Percentiles rank a stretch among this genome's conserved stretches.
These are phyloP conservation scores for Anaspis maculata DNA, from an alignment of 2,888 invertebrate genomes.

Conservation along the genomic window DNA sequence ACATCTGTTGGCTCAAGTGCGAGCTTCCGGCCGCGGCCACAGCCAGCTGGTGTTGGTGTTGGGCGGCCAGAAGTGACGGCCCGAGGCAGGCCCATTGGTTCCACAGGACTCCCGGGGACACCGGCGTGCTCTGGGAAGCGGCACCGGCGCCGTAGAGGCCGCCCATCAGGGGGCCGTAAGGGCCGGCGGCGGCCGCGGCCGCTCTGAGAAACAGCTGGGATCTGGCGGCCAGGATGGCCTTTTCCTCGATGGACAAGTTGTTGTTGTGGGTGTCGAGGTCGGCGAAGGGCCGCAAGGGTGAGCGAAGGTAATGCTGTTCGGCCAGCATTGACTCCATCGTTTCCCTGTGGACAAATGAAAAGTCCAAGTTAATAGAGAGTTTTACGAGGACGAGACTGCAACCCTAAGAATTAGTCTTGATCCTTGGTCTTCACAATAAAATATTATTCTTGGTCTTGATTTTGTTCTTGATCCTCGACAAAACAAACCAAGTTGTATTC, in stretches of 20 bases:
- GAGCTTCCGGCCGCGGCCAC: constrained; percentile 45
- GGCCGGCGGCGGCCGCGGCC: constrained; percentile 55
- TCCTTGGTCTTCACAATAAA: too few relatives aligned
- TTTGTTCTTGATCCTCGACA: too few relatives aligned
- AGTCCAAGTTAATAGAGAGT: too few relatives aligned
- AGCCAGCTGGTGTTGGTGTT: constrained; percentile 54
- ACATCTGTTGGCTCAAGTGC: constrained; percentile 44
- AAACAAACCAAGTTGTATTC: too few relatives aligned
- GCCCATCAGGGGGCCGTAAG: constrained; percentile 49
- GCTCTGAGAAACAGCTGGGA: constrained; percentile 67
- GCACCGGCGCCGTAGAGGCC: constrained; percentile 45
- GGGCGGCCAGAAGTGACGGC: constrained; percentile 51
- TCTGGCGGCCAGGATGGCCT: constrained; percentile 66
- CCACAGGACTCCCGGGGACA: constrained; percentile 52
- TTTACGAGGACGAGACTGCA: too few relatives aligned
- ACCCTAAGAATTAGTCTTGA: constrained; percentile 1
- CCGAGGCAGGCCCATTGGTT: constrained; percentile 65
- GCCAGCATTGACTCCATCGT: constrained; percentile 85
- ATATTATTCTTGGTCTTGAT: too few relatives aligned
- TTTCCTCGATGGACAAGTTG: constrained; percentile 67
- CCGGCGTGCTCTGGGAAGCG: constrained; percentile 34
- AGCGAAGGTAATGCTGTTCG: constrained; percentile 74
- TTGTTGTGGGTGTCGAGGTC: constrained; percentile 63
- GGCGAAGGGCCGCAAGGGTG: constrained; percentile 66
- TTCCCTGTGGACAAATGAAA: constrained; percentile 63